Conservation (phyloP, 2,113 vertebrate species). For the Puffinus mauretanicus region DNA sequence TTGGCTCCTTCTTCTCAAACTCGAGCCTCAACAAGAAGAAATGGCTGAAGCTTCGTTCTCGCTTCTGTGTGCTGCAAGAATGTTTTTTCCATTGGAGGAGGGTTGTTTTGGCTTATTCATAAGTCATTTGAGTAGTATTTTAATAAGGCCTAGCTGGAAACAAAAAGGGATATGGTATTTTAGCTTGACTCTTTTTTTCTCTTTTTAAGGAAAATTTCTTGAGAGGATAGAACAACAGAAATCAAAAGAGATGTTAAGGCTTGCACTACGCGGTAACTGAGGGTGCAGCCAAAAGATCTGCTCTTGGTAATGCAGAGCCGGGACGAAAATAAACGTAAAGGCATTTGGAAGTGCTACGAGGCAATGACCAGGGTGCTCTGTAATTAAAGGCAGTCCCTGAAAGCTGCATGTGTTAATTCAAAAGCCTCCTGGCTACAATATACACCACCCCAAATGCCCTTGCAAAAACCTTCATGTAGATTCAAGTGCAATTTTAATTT, state of each 20-base stretch:
- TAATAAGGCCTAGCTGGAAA: constrained; percentile 34
- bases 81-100: not conserved
- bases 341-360: constrained; percentile 32
- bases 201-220: constrained; percentile 44
- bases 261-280: constrained; percentile 8
- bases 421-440: constrained; percentile 51
- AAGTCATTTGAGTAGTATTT: constrained; percentile 25
- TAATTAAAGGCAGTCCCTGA: constrained; percentile 64
- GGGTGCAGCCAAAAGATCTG: constrained; percentile 5
- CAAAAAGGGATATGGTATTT: constrained; percentile 3
- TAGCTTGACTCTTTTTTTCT: not conserved
- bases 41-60: not conserved
- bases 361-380: constrained; percentile 44
- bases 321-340: constrained; percentile 51
- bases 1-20: not conserved
- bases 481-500: constrained; percentile 52
- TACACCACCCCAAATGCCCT: constrained; percentile 39
- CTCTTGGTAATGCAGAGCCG: not conserved
- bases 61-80: not conserved
- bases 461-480: constrained; percentile 48
- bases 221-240: constrained; percentile 6
- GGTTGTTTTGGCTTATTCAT: constrained; percentile 2
- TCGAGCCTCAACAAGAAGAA: not conserved
- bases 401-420: constrained; percentile 45
- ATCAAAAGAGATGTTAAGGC: not conserved